Evolutionary conservation across 2,113 vertebrate species (phyloP).

Genomic region (Eurypyga helias): DNA sequence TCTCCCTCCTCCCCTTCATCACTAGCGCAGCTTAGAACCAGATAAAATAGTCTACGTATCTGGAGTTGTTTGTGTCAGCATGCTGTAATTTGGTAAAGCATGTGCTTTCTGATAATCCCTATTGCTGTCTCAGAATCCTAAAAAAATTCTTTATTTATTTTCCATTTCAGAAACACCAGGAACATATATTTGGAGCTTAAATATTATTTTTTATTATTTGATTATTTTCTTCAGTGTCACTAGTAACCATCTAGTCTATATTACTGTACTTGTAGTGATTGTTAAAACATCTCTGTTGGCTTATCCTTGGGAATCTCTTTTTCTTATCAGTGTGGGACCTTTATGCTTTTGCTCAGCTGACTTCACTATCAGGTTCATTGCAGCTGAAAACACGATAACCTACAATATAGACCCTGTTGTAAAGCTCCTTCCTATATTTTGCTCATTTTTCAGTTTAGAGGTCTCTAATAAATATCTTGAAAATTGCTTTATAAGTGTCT

Average conservation of each 20-base stretch:
- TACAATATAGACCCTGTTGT: constrained; percentile 40
- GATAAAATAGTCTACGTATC: constrained; percentile 5
- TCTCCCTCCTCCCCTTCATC: not conserved
- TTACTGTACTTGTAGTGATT: constrained; percentile 32
- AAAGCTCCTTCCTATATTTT: constrained; percentile 42
- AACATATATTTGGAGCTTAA: constrained; percentile 51
- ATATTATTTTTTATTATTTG: constrained; percentile 36
- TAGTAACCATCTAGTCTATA: constrained; percentile 24
- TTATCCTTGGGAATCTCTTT: constrained; percentile 52
- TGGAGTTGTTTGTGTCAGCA: constrained; percentile 42
- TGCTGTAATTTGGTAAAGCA: constrained; percentile 34
- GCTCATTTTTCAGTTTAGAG: constrained; percentile 44
- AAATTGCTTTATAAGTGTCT: constrained; percentile 52
- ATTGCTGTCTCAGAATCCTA: constrained; percentile 23
- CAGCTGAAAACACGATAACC: constrained; percentile 61
- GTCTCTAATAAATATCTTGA: constrained; percentile 46
- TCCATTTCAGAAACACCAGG: constrained; percentile 31
- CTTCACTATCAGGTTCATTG: constrained; percentile 68
- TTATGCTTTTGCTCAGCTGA: constrained; percentile 58
- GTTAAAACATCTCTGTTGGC: constrained; percentile 17
- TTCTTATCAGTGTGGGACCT: constrained; percentile 62
- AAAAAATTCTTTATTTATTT: constrained; percentile 59
- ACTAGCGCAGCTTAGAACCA: not conserved
- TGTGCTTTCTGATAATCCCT: constrained; percentile 26
- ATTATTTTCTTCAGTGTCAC: constrained; percentile 48